Conservation (phyloP, 2,888 invertebrate genomes). For the Acanthococcus lagerstroemiae region DNA sequence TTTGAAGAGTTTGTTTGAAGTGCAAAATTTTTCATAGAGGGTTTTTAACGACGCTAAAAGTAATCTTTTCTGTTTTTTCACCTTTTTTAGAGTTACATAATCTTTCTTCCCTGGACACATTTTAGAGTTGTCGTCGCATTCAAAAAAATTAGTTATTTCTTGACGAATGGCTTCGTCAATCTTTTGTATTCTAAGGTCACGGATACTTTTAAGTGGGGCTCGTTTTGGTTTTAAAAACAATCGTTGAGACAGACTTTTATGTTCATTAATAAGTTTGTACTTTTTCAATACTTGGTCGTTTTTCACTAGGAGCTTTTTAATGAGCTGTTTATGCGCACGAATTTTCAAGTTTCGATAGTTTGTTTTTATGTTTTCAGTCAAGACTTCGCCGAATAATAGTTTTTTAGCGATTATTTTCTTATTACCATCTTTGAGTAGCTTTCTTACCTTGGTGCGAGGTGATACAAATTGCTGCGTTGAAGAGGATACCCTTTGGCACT, state of each 20-base stretch:
- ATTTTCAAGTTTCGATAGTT: neutral
- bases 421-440: neutral
- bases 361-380: neutral
- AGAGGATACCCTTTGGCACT: neutral
- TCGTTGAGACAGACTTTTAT: neutral
- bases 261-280: neutral
- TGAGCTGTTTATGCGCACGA: neutral
- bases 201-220: neutral
- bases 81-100: conserved; percentile 32
- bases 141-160: conserved; percentile 30
- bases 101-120: conserved; percentile 35
- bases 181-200: neutral
- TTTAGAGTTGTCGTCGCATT: conserved; percentile 32
- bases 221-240: neutral
- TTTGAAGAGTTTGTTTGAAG: neutral
- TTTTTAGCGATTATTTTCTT: neutral
- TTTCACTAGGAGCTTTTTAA: neutral
- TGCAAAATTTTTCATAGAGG: conserved; percentile 33
- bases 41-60: conserved; percentile 24
- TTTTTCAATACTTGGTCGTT: neutral
- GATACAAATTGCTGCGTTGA: neutral
- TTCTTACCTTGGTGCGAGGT: neutral
- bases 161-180: neutral
- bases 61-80: conserved; percentile 29
- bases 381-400: neutral